Percentiles rank a stretch among this genome's conserved stretches.
Conservation (phyloP, 2,113 vertebrate genomes). For the Pterocles gutturalis region DNA sequence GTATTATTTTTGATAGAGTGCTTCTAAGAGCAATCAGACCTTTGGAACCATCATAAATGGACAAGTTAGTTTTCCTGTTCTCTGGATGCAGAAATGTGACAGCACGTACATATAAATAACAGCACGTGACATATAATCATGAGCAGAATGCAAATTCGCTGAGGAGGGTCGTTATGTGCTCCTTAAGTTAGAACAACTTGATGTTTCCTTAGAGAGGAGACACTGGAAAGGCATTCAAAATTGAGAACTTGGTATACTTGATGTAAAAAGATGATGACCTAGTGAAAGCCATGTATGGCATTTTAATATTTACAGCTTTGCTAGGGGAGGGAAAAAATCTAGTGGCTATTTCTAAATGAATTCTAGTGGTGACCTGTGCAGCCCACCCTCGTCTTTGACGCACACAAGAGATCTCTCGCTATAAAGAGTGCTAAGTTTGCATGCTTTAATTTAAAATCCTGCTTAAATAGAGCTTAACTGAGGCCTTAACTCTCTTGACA, state of each 20-base stretch:
- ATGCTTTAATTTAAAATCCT: constrained; percentile 46
- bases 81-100: neutral
- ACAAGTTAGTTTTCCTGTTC: neutral
- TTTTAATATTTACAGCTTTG: neutral
- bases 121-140: neutral
- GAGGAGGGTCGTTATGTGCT: neutral
- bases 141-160: neutral
- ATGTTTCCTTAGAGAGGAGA: neutral
- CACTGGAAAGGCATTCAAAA: neutral
- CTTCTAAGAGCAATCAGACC: neutral
- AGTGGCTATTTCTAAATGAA: neutral
- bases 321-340: neutral
- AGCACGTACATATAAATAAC: neutral
- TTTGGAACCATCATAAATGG: neutral
- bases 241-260: neutral
- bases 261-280: neutral
- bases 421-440: neutral
- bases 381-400: neutral
- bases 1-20: neutral
- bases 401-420: neutral
- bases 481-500: constrained; percentile 40
- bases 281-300: neutral
- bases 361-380: neutral
- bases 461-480: constrained; percentile 39
- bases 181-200: neutral